Base-by-base conservation (phyloP, 2,888 invertebrate genomes). In the Caenorhabditis becei region DNA sequence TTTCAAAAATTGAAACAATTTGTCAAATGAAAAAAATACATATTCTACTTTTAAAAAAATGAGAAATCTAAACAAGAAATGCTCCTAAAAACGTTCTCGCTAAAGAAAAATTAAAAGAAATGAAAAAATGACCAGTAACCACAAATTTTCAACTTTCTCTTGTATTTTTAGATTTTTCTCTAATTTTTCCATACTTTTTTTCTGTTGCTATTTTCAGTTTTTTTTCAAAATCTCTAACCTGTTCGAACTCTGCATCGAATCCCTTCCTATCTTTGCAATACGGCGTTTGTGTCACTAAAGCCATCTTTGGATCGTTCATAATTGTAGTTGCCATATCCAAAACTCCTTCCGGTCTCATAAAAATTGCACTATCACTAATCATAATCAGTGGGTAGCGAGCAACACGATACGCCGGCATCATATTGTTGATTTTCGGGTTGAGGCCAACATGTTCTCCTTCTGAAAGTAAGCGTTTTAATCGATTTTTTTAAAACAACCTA, bases 351-450 rank as follows among this genome's bases (percentile, higher is more conserved):
- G 96, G 95, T 89, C 95, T 95, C 96, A 98, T 94, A 94, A 89
- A 85, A 59, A 91, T 88, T 4, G 79, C 84, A 59, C 85, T 83
- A 70, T 89, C 89, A 53, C 86, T 88, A 51, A 89, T 85, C 56
- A 89, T 59, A 53, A 89, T 61, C 14, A 88, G 79, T 11, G 88
- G 87, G 62, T 86, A 84, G 20, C 83, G 82, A 4, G 96, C 95
- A 81, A 95, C 95, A 91, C 95, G 94, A 92, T 97, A 99, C 1
- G 96, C 98, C 81, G 95, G 96, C 92, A 97, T 94, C 96, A 99
- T 97, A 92, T 99, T 99, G 93, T 99, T 99, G 91, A 99, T 97
- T 93, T 99, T 99, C 18, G 99, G 98, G 93, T 99, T 99, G 0
- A 98, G 96, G 16, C 98, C 98, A 70, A 98, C 96, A 87, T 94